Base-by-base conservation (phyloP, 2,888 invertebrate genomes). In the Homarus gammarus region DNA sequence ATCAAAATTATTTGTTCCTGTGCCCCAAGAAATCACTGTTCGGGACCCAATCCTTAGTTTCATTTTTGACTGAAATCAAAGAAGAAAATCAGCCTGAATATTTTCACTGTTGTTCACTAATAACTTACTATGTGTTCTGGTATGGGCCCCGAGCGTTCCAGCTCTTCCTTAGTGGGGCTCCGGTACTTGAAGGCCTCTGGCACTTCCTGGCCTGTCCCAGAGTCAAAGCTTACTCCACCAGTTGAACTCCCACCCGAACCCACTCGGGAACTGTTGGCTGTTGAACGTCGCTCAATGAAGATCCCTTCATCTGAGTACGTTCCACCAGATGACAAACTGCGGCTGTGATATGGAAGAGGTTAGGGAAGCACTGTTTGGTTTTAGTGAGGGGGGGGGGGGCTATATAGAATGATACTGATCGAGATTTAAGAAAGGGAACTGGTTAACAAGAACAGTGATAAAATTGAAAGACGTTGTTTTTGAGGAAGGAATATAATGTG, bases 121-220 rank as follows among this genome's bases (percentile, higher is more conserved):
- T 8, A 8, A 90, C 90, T 90, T 61, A 90, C 90, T 49, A 90
- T 90, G 49, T 90, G 90, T 33, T 87, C 83, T 51, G 90, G 90
- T 44, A 90, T 90, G 44, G 87, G 87, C 18, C 90, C 90, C n/a
- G 90, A 90, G 38, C 87, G 87, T 64, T 90, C 81, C 36, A 90
- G 90, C 40, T 90, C 73, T 38, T 87, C 87, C 70, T 84, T 87
- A 38, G 84, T 90, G 44, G 90, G 90, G n/a, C 79, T 87, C 49
- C 81, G 70, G 81, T 90, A 90, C 36, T 40, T 84, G 79, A 90
- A 90, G 64, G 90, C 49, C 1, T 87, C 84, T 36, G 90, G 90
- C 31, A 90, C 87, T 5, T 87, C 90, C 8, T 77, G 75, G 18
- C 68, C 85, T 12, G 64, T 73, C 18, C 84, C 88, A 18, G 87